These are phyloP conservation scores for Egretta garzetta DNA, from an alignment of 2,113 vertebrate species.

Conservation along the genomic window DNA sequence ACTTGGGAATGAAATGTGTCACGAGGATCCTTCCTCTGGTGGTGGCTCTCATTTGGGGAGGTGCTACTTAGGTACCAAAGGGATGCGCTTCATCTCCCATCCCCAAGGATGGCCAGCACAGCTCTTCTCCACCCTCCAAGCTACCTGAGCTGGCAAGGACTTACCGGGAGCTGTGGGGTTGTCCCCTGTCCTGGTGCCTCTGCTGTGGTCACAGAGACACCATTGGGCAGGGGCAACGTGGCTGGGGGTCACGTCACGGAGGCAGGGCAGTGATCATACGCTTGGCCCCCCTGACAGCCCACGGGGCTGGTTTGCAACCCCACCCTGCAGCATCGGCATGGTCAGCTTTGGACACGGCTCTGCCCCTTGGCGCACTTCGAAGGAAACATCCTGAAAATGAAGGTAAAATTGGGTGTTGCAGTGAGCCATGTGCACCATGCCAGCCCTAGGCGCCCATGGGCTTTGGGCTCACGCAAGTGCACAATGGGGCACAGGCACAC, in stretches of 20 bases:
- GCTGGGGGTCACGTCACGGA: not conserved
- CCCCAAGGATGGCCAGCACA: not conserved
- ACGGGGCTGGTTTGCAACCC: not conserved
- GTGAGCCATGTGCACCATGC: not conserved
- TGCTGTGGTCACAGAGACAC: not conserved
- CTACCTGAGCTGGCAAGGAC: not conserved
- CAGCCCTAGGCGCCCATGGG: not conserved
- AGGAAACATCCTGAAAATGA: not conserved
- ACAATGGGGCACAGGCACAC: accelerated
- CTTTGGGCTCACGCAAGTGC: accelerated
- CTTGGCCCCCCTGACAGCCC: not conserved
- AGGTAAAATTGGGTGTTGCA: not conserved
- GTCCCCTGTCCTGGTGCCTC: not conserved
- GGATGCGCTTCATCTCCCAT: not conserved
- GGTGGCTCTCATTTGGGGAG: not conserved
- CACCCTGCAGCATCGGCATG: accelerated
- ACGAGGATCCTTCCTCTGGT: not conserved
- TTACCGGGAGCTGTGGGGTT: accelerated
- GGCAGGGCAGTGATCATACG: too few species aligned
- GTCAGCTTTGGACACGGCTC: not conserved
- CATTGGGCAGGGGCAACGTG: accelerated
- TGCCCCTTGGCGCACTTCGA: accelerated
- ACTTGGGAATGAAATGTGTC: not conserved
- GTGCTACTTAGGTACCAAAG: not conserved
- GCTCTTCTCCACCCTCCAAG: not conserved